Evolutionary conservation across 2,888 invertebrate genomes (phyloP), one percentile per base, ranked within the genome.

Genomic region (Periphyllus acericola): DNA sequence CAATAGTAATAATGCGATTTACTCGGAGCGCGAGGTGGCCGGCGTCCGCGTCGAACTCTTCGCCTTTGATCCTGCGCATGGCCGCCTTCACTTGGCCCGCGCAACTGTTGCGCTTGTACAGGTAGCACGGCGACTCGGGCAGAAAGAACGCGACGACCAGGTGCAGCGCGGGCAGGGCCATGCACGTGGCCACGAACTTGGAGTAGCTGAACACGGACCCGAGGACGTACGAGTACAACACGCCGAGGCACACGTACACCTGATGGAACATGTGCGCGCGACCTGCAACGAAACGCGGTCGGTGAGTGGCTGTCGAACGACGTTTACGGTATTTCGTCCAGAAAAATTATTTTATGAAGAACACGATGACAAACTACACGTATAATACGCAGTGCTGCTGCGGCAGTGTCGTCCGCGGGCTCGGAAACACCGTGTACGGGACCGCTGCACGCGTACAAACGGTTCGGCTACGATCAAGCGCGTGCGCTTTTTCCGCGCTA

Each of bases 201-300:
- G 29, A n/a, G 40, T 66, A 66, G 1, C 36, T 29, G 6, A 75
- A 11, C 29, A 75, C 29, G 3, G 60, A 1, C 29, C 83, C 60
- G 6, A 83, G 40, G 17, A 29, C 25, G 75, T 75, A 75, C 25
- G 83, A 29, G 14, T 14, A 66, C 11, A 66, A 36, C 3, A 83
- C 8, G 40, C 83, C 83, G 21, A 75, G 66, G 25, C 29, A 75
- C 14, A 83, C 75, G 60, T 40, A 83, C 8, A 29, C 36, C 5
- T 83, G 83, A 4, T 83, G 74, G 25, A 83, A 66, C 1, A 83
- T 25, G 21, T 75, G 40, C 1, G 4, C 25, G 25, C 83, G 83
- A 75, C 83, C 83, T 83, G 36, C 25, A 9, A 46, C 9, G n/a
- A 19, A 52, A 52, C 25, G 60, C 14, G 19, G 40, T 46, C 46